A percentile compares a stretch with the other conserved stretches of the same genome.
Evolutionary conservation across 2,113 vertebrate genomes (phyloP).

Genomic region (Paedocypris sp.): DNA sequence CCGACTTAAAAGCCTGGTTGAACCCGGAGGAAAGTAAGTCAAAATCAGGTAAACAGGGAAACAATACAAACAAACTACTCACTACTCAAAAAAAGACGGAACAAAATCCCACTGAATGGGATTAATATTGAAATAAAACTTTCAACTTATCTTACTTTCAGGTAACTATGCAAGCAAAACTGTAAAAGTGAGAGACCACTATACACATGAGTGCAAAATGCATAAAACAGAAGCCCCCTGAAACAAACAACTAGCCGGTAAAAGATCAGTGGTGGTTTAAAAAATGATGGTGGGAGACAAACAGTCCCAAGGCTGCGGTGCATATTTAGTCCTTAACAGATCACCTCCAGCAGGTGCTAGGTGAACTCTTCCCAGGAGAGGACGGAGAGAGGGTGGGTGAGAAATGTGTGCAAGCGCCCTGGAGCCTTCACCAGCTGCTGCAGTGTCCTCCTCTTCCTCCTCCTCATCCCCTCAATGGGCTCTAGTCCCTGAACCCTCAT

Average conservation of each 20-base stretch:
- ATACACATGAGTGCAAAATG: too few relatives aligned
- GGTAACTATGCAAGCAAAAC: too few relatives aligned
- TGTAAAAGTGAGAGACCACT: too few relatives aligned
- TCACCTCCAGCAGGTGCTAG: constrained; percentile 13
- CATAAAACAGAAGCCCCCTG: not conserved
- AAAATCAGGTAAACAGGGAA: too few relatives aligned
- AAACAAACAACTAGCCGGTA: not conserved
- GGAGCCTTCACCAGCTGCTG: constrained; percentile 1
- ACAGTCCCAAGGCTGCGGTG: not conserved
- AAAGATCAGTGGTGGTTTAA: not conserved
- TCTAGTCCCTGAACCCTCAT: not conserved
- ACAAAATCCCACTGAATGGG: too few relatives aligned
- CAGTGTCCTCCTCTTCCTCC: not conserved
- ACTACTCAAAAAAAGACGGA: too few relatives aligned
- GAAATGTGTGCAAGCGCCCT: not conserved
- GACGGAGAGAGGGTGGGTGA: not conserved
- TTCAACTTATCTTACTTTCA: too few relatives aligned
- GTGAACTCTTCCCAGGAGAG: constrained; percentile 13
- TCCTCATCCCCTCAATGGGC: not conserved
- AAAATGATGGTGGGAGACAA: too few relatives aligned
- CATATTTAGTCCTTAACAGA: not conserved
- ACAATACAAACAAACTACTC: too few relatives aligned
- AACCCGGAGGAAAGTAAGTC: not conserved
- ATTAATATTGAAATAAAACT: too few relatives aligned
- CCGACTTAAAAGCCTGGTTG: not conserved